Evolutionary conservation across 2,113 vertebrate genomes (phyloP), one percentile per base, ranked within the genome.

Genomic region (Gavia stellata): DNA sequence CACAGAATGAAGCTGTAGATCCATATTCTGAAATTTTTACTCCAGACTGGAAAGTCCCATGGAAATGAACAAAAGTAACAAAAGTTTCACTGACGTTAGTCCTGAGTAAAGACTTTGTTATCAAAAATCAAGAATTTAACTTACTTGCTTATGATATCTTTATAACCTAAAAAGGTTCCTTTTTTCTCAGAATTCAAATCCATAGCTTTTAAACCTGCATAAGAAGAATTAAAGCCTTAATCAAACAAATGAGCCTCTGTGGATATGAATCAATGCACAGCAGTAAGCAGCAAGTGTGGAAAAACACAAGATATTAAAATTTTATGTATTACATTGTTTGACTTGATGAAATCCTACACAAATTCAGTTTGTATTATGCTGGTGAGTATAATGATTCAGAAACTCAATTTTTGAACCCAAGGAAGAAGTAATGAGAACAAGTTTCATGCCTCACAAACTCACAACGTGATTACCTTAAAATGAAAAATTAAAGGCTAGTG

Each of bases 151-250:
- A 97, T 86, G 68, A 98, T 62, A 88, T 72, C 70, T 92, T 90
- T 94, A 28, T 61, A 94, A 36, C 86, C 58, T 91, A 98, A 88
- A 89, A 87, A 47, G 24, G 52, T 81, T 94, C 94, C 96, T 92
- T 95, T 98, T 91, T 89, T 91, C 29, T 97, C 95, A 47, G 91
- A 90, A 94, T 80, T 94, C 78, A 98, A 96, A 94, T 94, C 75
- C 16, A 81, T 75, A 74, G 92, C 31, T 92, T 95, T 97, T 90
- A 98, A 96, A 91, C 96, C 98, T 98, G 94, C 81, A 88, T 33
- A 81, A 72, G 77, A 80, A 74, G n/a, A 83, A 74, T 45, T 38
- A 72, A 86, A 92, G 6, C 12, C 12, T 34, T 74, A 40, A 34
- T 42, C 14, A 88, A 74, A 63, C 19, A 86, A 79, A 67, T 28